Conservation (phyloP, 2,113 vertebrate genomes). For the Rallus limicola region DNA sequence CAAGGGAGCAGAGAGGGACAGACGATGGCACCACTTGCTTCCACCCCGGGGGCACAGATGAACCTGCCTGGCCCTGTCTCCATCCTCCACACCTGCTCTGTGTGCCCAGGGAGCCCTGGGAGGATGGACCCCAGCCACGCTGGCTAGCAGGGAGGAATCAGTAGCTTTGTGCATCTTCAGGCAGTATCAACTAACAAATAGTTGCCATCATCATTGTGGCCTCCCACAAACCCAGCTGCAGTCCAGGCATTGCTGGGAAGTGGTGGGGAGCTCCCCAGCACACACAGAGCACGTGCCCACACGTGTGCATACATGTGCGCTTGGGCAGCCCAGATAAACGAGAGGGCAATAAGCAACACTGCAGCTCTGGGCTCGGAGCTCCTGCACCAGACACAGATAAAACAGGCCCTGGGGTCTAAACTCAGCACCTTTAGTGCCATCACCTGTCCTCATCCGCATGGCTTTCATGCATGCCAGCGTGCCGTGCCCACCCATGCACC, state of each 20-base stretch:
- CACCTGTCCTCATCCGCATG: not conserved
- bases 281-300: not conserved
- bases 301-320: accelerated
- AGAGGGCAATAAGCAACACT: not conserved
- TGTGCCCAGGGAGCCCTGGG: accelerated
- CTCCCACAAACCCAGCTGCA: accelerated
- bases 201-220: not conserved
- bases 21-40: not conserved
- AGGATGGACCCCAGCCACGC: accelerated
- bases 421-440: not conserved
- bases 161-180: not conserved
- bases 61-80: not conserved
- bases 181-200: not conserved
- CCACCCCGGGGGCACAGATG: not conserved
- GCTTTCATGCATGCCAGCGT: accelerated
- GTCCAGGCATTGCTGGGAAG: not conserved
- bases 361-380: not conserved
- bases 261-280: accelerated
- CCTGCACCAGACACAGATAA: accelerated
- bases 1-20: not conserved
- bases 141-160: not conserved
- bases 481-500: not conserved
- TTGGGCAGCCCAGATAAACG: not conserved
- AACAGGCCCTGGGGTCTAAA: not conserved
- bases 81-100: not conserved